Percentiles rank a stretch among this genome's conserved stretches.
Evolutionary conservation across 2,113 vertebrate species (phyloP).

Genomic region (Charina bottae): DNA sequence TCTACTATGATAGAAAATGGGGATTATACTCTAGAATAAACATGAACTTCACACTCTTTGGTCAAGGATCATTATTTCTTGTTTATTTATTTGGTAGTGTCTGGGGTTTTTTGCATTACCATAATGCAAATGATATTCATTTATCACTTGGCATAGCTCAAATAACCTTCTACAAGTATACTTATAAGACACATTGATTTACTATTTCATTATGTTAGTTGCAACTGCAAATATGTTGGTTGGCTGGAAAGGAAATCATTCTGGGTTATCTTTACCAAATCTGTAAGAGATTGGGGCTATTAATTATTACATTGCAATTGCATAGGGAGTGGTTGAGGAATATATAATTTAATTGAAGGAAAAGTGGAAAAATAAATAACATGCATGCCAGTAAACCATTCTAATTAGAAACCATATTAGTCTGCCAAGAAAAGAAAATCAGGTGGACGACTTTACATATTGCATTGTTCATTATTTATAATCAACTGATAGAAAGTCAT

Average conservation of each 20-base stretch:
- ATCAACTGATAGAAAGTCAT: neutral
- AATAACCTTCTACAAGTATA: slow-evolving; percentile 24
- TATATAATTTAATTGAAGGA: slow-evolving; percentile 30
- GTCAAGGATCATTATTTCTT: neutral
- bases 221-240: slow-evolving; percentile 13
- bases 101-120: slow-evolving; percentile 26
- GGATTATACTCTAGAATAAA: slow-evolving; percentile 2
- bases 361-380: neutral
- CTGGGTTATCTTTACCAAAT: neutral
- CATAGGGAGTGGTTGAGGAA: neutral
- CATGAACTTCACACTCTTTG: neutral
- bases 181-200: slow-evolving; percentile 23
- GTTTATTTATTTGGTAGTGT: neutral
- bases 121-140: slow-evolving; percentile 24
- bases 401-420: neutral
- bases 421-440: slow-evolving; percentile 37
- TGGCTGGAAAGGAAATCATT: slow-evolving; percentile 27
- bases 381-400: neutral
- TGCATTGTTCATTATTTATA: slow-evolving; percentile 28
- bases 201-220: slow-evolving; percentile 24
- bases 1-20: neutral
- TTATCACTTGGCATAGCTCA: neutral
- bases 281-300: slow-evolving; percentile 18
- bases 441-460: slow-evolving; percentile 25
- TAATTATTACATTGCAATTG: neutral